Evolutionary conservation across 1,140 invertebrate species (phyloP).

Genomic region (Drosophila dunni): DNA sequence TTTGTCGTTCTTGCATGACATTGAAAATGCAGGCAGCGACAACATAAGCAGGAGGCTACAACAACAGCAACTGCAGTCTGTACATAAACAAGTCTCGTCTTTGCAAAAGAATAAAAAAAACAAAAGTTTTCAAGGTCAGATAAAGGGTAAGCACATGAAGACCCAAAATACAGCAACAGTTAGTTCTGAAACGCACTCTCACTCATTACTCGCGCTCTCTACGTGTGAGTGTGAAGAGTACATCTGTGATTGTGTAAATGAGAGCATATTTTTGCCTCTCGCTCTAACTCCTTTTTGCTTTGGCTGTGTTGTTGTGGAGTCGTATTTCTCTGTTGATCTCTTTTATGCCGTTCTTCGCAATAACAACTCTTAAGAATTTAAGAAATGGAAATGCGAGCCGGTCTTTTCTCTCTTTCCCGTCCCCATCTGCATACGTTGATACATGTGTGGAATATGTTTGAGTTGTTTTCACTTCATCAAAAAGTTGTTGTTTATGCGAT

Average conservation of each 20-base stretch:
- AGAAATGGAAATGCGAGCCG: neutral
- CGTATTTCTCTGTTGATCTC: conserved; percentile 9
- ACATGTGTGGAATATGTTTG: neutral
- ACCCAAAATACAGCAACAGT: conserved; percentile 63
- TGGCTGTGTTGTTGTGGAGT: conserved; percentile 5
- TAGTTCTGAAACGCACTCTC: conserved; percentile 46
- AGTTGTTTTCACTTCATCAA: conserved; percentile 40
- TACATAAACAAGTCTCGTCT: conserved; percentile 38
- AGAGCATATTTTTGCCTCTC: neutral
- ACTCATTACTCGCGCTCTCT: conserved; percentile 17
- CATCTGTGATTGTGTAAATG: neutral
- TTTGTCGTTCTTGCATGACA: conserved; percentile 56
- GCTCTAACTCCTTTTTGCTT: conserved; percentile 3
- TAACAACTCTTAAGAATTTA: conserved; percentile 7
- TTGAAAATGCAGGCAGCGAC: conserved; percentile 67
- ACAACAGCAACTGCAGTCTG: conserved; percentile 64
- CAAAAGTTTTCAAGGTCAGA: conserved; percentile 65
- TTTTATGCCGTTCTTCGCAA: conserved; percentile 4
- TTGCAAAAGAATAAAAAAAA: conserved; percentile 3
- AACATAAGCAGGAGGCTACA: conserved; percentile 35
- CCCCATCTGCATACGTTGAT: neutral
- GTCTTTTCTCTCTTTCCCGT: neutral
- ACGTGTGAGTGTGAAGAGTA: neutral
- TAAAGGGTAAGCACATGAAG: conserved; percentile 59
- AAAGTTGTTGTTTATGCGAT: conserved; percentile 24